phyloP scores from a whole-genome alignment of 2,113 vertebrate genomes.

The Corythoichthys haematopterus region DNA sequence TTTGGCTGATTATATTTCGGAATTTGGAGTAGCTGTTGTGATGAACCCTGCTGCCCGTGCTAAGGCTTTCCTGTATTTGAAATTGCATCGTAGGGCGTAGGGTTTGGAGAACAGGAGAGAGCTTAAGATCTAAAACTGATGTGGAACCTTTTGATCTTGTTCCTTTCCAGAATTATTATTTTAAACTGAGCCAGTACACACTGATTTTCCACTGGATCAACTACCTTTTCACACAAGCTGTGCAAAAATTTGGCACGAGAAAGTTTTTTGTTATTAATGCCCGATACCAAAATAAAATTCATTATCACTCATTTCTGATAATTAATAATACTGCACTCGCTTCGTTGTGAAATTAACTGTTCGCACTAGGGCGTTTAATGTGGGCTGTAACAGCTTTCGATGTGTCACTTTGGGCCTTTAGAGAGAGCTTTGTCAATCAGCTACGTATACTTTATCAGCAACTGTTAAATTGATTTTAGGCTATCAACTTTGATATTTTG shows the following conservation, averaged over 20 bases:
- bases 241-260: slow-evolving; percentile 12
- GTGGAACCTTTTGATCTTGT: slow-evolving; percentile 38
- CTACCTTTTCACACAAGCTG: slow-evolving; percentile 38
- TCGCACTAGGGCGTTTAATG: slow-evolving; percentile 30
- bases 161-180: slow-evolving; percentile 35
- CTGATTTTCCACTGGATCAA: slow-evolving; percentile 42
- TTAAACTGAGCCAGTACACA: slow-evolving; percentile 35
- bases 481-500: slow-evolving; percentile 16
- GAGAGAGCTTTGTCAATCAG: slow-evolving; percentile 4
- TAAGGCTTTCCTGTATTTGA: slow-evolving; percentile 20
- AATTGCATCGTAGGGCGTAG: slow-evolving; percentile 9
- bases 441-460: not conserved
- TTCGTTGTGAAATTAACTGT: slow-evolving; percentile 25
- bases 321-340: not conserved
- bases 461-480: slow-evolving; percentile 20
- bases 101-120: slow-evolving; percentile 20
- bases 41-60: slow-evolving; percentile 38
- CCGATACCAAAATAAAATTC: slow-evolving; percentile 25
- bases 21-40: slow-evolving; percentile 60
- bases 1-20: slow-evolving; percentile 68
- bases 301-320: not conserved
- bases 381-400: slow-evolving; percentile 22
- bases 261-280: slow-evolving; percentile 14
- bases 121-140: slow-evolving; percentile 45
- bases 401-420: slow-evolving; percentile 18